These are phyloP conservation scores for Candidula unifasciata DNA, from an alignment of 2,888 invertebrate species.

Conservation along the genomic window DNA sequence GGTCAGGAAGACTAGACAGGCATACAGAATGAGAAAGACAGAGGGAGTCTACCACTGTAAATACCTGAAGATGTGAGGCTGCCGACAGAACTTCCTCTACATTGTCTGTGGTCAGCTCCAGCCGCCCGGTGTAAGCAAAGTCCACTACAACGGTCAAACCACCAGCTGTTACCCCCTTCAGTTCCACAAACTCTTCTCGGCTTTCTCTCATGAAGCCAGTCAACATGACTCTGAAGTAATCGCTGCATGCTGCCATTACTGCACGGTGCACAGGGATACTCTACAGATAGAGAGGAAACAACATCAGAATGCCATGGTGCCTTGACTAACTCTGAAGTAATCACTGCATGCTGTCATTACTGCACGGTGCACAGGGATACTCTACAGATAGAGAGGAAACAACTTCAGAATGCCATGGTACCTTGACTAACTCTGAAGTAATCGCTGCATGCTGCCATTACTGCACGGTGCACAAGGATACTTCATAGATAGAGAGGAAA, in stretches of 20 bases:
- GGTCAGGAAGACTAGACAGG: too few relatives aligned
- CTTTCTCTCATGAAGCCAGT: constrained; percentile 75
- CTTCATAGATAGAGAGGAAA: constrained; percentile 28
- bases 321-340: constrained; percentile 76
- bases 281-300: constrained; percentile 21
- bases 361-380: constrained; percentile 71
- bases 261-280: constrained; percentile 71
- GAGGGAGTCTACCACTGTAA: too few relatives aligned
- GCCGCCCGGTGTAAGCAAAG: constrained; percentile 76
- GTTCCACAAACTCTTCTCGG: constrained; percentile 67
- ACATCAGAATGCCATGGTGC: neutral
- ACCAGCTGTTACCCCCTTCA: constrained; percentile 74
- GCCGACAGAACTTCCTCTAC: constrained; percentile 76
- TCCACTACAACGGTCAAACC: constrained; percentile 74
- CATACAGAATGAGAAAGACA: too few relatives aligned
- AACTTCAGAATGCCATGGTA: neutral
- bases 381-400: constrained; percentile 26
- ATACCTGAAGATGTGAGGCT: constrained; percentile 74
- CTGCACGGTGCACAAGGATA: constrained; percentile 72
- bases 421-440: constrained; percentile 76
- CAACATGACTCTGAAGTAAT: constrained; percentile 76
- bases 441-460: constrained; percentile 76
- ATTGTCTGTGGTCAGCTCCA: constrained; percentile 71
- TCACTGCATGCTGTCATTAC: constrained; percentile 77
- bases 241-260: constrained; percentile 76